Percentiles rank a stretch among this genome's conserved stretches.
These are phyloP conservation scores for Eclectus roratus DNA, from an alignment of 2,113 vertebrate genomes.

Conservation along the genomic window DNA sequence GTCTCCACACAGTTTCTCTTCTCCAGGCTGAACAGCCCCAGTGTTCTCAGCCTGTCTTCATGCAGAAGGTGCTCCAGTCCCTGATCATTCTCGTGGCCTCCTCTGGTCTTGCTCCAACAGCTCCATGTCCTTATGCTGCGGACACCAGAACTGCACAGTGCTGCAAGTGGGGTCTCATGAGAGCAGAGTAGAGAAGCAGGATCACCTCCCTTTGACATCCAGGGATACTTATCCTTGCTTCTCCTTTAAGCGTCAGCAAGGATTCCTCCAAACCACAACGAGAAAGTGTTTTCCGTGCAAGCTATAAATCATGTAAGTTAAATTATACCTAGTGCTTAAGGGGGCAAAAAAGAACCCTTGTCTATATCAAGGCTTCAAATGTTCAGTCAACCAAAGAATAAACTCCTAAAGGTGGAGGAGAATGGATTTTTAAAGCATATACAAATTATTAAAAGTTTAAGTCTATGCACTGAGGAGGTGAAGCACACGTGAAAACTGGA, in stretches of 20 bases:
- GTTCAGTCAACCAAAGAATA: not conserved
- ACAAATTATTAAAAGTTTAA: accelerated
- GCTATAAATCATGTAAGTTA: accelerated
- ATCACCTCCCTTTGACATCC: not conserved
- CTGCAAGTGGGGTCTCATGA: not conserved
- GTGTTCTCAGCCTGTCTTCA: not conserved
- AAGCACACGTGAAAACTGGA: accelerated
- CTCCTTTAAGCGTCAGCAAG: not conserved
- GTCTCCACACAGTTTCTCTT: not conserved
- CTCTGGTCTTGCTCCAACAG: not conserved
- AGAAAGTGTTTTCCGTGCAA: not conserved
- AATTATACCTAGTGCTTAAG: not conserved
- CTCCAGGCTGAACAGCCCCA: not conserved
- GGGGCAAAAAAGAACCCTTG: not conserved
- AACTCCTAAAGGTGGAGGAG: not conserved
- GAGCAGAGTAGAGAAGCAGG: not conserved
- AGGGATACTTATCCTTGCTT: not conserved
- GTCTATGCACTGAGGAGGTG: accelerated
- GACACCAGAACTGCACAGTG: not conserved
- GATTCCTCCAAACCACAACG: not conserved
- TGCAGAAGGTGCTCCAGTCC: not conserved
- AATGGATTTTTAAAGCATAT: not conserved
- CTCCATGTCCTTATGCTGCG: not conserved
- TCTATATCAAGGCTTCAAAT: not conserved
- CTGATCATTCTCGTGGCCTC: not conserved